phyloP scores from a whole-genome alignment of 2,888 invertebrate species.

The Callosobruchus maculatus region DNA sequence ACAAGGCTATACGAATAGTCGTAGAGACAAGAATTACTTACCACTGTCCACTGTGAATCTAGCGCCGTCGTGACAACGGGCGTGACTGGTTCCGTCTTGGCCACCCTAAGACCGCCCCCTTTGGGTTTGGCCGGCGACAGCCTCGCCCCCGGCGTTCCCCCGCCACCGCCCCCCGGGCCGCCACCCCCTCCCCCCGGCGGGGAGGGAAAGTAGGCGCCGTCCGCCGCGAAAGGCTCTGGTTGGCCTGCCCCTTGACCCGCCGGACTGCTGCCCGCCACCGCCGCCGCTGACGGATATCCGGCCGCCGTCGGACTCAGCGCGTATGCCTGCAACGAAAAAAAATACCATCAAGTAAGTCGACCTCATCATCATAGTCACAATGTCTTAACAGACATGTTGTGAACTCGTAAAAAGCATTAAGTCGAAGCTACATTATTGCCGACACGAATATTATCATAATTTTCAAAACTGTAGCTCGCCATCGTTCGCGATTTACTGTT shows the following conservation, averaged over 20 bases:
- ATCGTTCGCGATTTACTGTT: too few species aligned
- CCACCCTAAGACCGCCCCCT: conserved; percentile 33
- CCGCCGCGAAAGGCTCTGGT: conserved; percentile 59
- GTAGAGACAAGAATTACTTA: conserved; percentile 29
- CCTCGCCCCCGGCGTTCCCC: conserved; percentile 42
- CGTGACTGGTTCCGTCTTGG: conserved; percentile 29
- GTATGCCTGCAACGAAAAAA: conserved; percentile 41
- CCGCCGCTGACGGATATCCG: conserved; percentile 23
- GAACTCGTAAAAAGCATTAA: too few species aligned
- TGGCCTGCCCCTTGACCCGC: conserved; percentile 49
- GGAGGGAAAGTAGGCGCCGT: conserved; percentile 65
- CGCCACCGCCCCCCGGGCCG: conserved; percentile 26
- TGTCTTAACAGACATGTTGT: too few species aligned
- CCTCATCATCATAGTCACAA: not conserved
- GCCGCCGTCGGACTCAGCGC: conserved; percentile 49
- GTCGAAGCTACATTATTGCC: too few species aligned
- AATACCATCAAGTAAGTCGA: not conserved
- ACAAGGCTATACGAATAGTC: too few species aligned
- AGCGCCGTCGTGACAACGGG: conserved; percentile 35
- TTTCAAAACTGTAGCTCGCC: too few species aligned
- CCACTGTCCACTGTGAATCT: conserved; percentile 47
- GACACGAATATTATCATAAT: too few species aligned
- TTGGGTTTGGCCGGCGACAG: conserved; percentile 54
- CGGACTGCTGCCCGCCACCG: conserved; percentile 31
- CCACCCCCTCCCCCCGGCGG: conserved; percentile 39